Evolutionary conservation across 2,797 vertebrate species (phyloP).

Genomic region (Pipistrellus nathusii): DNA sequence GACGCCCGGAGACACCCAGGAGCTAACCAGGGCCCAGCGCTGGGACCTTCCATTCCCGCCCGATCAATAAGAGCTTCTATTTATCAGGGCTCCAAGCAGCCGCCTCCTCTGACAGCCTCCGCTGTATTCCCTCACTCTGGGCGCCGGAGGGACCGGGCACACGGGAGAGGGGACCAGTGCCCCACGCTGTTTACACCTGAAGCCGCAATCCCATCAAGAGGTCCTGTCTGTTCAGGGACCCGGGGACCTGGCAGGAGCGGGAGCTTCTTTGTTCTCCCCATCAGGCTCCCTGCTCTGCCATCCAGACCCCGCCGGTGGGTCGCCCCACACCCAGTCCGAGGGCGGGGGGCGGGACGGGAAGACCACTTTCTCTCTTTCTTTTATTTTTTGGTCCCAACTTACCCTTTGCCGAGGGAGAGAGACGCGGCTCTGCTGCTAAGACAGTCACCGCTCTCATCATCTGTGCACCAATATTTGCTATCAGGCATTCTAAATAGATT

Average conservation of each 20-base stretch:
- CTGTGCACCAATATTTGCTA: conserved; percentile 99
- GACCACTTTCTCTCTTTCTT: conserved; percentile 79
- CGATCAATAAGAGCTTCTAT: conserved; percentile 99
- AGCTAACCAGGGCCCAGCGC: conserved; percentile 99
- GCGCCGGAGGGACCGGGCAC: conserved; percentile 93
- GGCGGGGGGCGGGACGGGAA: neutral
- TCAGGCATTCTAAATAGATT: conserved; percentile 99
- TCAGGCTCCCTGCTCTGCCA: conserved; percentile 88
- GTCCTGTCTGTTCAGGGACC: conserved; percentile 95
- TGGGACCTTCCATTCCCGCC: conserved; percentile 99
- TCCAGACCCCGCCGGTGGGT: conserved; percentile 89
- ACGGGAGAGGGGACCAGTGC: conserved; percentile 90
- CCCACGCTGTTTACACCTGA: conserved; percentile 93
- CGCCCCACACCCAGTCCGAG: conserved; percentile 87
- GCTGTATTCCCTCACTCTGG: conserved; percentile 97
- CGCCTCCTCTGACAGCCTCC: conserved; percentile 99
- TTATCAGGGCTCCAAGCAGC: conserved; percentile 99
- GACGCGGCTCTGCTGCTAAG: conserved; percentile 90
- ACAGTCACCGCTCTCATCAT: conserved; percentile 98
- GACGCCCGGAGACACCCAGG: conserved; percentile 92
- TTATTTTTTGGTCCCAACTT: conserved; percentile 85
- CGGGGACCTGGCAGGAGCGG: conserved; percentile 88
- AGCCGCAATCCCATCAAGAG: conserved; percentile 95
- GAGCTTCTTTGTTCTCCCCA: conserved; percentile 93
- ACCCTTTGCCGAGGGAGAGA: conserved; percentile 88